Evolutionary conservation across 2,888 invertebrate species (phyloP).

Genomic region (Thymelicus acteon): DNA sequence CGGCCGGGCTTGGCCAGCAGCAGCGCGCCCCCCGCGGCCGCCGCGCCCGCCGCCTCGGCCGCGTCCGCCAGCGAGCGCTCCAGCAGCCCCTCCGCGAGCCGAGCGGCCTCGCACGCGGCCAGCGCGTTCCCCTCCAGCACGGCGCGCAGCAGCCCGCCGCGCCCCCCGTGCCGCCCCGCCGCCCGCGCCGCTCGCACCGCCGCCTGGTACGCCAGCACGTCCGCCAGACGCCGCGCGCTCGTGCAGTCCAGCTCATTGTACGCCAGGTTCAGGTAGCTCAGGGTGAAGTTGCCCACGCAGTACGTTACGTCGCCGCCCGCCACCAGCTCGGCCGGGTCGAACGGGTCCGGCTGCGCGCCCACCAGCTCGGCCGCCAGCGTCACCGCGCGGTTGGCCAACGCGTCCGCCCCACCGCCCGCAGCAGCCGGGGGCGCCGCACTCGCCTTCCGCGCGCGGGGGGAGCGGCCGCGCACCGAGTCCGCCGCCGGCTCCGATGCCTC

Average conservation of each 20-base stretch:
- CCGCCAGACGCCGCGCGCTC: slow-evolving; percentile 40
- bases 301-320: slow-evolving; percentile 33
- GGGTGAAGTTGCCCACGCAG: slow-evolving; percentile 47
- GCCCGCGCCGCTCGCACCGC: slow-evolving; percentile 18
- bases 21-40: background rate
- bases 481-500: slow-evolving; percentile 10
- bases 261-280: slow-evolving; percentile 48
- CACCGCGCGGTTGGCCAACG: slow-evolving; percentile 38
- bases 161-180: slow-evolving; percentile 17
- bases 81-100: slow-evolving; percentile 39
- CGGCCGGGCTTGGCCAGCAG: background rate
- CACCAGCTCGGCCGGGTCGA: slow-evolving; percentile 42
- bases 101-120: slow-evolving; percentile 40
- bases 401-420: background rate
- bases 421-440: background rate
- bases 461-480: too few relatives aligned
- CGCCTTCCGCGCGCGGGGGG: background rate
- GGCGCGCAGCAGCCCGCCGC: slow-evolving; percentile 46
- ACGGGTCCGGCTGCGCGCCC: slow-evolving; percentile 44
- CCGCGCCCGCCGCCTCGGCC: slow-evolving; percentile 10
- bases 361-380: slow-evolving; percentile 40
- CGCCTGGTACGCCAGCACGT: slow-evolving; percentile 45
- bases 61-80: slow-evolving; percentile 27
- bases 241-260: slow-evolving; percentile 47
- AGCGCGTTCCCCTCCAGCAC: slow-evolving; percentile 47